Base-by-base conservation (phyloP, 1,140 invertebrate genomes). In the Samia ricini region DNA sequence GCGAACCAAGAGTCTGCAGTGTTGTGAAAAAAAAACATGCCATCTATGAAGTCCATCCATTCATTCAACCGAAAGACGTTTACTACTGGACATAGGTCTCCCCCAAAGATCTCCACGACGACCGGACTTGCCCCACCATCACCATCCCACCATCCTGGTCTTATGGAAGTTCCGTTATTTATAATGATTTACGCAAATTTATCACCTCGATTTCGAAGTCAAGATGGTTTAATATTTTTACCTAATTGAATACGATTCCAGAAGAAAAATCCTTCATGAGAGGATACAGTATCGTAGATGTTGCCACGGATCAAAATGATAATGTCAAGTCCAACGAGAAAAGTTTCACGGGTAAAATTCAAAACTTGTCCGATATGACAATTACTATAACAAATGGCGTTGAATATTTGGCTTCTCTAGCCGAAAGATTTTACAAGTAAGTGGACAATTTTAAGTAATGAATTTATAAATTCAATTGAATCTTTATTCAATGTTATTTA, bases 361-460 rank as follows among this genome's bases (percentile, higher is more conserved):
- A 97, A 82, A 95, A 96, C 7, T 95, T 98, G 52, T 97, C 98
- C 78, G 97, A 98, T 81, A 96, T 98, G 52, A 97, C 96, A n/a
- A 93, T 97, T 83, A 95, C 94, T 19, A 96, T 99, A 4, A 97
- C 98, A 83, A 96, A 97, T 74, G 94, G 95, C 3, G 95, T 99
- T 59, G 98, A 97, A 33, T 95, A 95, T 76, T 92, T 98, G 69
- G 97, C 97, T 2, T 97, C 96, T 5, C 89, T 98, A 22, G 94
- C 94, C 52, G 98, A 99, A 91, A 94, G 95, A 84, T 91, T 97
- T 29, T 97, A 96, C 91, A 99, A 98, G 97, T 97, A 92, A 92
- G 92, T 88, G 56, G 1, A 36, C 8, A 19, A 51, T 4, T 55
- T 36, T 60, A 49, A 21, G 12, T 21, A 52, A 12, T 1, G 19